These are phyloP conservation scores for Amorpha juglandis DNA, from an alignment of 2,888 invertebrate genomes.

Conservation along the genomic window DNA sequence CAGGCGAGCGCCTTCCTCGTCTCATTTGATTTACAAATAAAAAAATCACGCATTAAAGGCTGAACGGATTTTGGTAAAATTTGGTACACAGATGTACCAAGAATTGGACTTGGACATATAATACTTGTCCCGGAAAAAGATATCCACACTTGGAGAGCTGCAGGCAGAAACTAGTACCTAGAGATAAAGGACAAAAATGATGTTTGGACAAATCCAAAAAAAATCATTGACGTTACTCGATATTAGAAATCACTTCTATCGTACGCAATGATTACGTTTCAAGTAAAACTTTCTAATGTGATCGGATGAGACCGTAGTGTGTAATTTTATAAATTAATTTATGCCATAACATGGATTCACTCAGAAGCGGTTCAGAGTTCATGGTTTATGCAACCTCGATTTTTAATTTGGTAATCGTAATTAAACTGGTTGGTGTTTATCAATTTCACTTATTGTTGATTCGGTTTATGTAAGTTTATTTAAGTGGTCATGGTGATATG, in stretches of 20 bases:
- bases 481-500: background rate
- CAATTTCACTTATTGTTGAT: constrained; percentile 46
- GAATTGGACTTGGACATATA: too few species aligned
- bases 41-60: too few species aligned
- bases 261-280: constrained; percentile 24
- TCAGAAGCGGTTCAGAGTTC: constrained; percentile 65
- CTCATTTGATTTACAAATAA: too few species aligned
- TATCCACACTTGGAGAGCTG: too few species aligned
- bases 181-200: too few species aligned
- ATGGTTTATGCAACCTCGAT: constrained; percentile 53
- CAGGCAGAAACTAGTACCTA: too few species aligned
- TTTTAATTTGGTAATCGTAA: constrained; percentile 57
- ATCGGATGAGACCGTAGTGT: constrained; percentile 51
- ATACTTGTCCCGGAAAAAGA: too few species aligned
- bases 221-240: background rate
- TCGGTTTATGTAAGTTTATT: background rate
- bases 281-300: constrained; percentile 57
- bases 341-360: constrained; percentile 51
- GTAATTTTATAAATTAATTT: constrained; percentile 62
- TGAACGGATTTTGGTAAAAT: too few species aligned
- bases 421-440: constrained; percentile 39
- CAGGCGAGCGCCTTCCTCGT: too few species aligned
- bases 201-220: too few species aligned
- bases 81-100: too few species aligned
- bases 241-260: constrained; percentile 21